These are phyloP conservation scores for Corynorhinus townsendii DNA, from an alignment of 2,113 vertebrate genomes.

Conservation along the genomic window DNA sequence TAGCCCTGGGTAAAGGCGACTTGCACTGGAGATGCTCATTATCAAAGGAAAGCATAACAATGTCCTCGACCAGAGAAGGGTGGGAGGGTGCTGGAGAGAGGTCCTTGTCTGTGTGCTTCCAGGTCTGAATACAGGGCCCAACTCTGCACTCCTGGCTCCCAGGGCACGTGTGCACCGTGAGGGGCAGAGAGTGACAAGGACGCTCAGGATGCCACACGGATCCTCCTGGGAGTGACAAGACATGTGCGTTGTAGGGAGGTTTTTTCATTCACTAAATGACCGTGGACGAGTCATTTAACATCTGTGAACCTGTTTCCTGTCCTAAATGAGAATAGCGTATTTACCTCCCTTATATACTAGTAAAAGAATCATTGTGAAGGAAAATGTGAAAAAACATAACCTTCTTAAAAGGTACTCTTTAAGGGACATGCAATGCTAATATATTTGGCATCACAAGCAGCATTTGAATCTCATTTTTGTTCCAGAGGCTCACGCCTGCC, in stretches of 20 bases:
- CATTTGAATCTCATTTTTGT: not conserved
- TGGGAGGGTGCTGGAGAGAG: not conserved
- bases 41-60: not conserved
- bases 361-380: not conserved
- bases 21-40: not conserved
- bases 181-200: not conserved
- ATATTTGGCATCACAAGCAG: not conserved
- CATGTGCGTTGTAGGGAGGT: not conserved
- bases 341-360: too few relatives aligned
- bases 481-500: not conserved
- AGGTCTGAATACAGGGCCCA: not conserved
- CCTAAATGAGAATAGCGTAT: not conserved
- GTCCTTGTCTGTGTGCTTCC: not conserved
- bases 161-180: too few relatives aligned
- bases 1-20: not conserved
- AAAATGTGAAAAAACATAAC: not conserved
- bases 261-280: not conserved
- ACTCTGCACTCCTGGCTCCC: not conserved
- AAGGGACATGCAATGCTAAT: not conserved
- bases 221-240: not conserved
- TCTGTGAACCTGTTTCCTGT: not conserved
- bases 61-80: not conserved
- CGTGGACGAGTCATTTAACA: not conserved
- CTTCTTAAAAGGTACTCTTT: not conserved
- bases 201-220: fast-evolving